phyloP scores from a whole-genome alignment of 2,113 vertebrate genomes.

The Polypterus bichir region DNA sequence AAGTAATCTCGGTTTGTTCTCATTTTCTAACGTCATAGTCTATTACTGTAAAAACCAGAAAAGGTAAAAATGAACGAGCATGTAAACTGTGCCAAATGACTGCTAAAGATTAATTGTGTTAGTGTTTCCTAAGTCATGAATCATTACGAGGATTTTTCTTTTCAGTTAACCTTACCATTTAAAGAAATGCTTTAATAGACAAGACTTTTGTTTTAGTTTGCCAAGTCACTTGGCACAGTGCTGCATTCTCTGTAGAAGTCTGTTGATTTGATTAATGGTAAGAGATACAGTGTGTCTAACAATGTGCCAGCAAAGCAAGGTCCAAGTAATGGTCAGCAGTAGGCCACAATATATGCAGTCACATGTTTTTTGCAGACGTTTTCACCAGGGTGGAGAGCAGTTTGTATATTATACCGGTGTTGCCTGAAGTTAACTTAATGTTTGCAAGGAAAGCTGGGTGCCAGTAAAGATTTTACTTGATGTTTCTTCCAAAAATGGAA shows the following conservation, averaged over 20 bases:
- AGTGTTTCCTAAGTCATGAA: conserved; percentile 27
- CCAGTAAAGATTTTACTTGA: too few species aligned
- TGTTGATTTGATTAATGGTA: conserved; percentile 10
- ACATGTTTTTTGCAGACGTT: too few species aligned
- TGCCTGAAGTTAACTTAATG: too few species aligned
- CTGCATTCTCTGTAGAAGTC: conserved; percentile 25
- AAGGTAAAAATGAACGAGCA: conserved; percentile 30
- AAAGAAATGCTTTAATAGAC: conserved; percentile 30
- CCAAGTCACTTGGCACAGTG: conserved; percentile 6
- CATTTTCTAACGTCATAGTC: too few species aligned
- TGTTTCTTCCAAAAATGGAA: too few species aligned
- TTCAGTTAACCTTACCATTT: conserved; percentile 42
- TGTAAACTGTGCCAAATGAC: conserved; percentile 24
- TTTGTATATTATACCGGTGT: too few species aligned
- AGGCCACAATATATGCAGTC: too few species aligned
- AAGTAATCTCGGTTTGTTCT: too few species aligned
- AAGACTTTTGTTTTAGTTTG: conserved; percentile 23
- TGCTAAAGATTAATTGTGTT: conserved; percentile 11
- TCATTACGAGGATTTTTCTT: conserved; percentile 11
- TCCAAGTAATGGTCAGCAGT: too few species aligned
- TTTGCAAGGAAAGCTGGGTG: too few species aligned
- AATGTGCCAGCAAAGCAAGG: too few species aligned
- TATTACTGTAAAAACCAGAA: conserved; percentile 25
- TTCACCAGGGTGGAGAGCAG: too few species aligned
- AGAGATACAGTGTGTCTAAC: neutral